These are phyloP conservation scores for Baronia brevicornis DNA, from an alignment of 2,888 invertebrate species.

Conservation along the genomic window DNA sequence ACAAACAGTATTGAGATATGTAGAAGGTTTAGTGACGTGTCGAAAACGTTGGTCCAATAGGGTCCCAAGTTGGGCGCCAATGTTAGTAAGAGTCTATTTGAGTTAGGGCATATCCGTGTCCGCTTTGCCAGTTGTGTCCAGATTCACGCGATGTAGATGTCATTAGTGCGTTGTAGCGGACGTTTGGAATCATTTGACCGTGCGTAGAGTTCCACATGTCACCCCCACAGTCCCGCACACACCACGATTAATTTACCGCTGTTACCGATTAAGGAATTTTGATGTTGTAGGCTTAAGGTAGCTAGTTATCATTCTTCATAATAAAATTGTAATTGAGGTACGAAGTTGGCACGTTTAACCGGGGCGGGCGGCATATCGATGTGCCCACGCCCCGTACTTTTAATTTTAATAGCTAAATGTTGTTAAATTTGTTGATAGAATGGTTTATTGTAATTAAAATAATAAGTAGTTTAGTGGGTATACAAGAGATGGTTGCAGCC, in stretches of 20 bases:
- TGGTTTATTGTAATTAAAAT: slow-evolving; percentile 66
- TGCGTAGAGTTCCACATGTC: slow-evolving; percentile 15
- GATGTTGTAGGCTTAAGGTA: slow-evolving; percentile 61
- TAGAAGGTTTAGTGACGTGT: not conserved
- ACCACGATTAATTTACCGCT: slow-evolving; percentile 29
- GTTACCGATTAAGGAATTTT: slow-evolving; percentile 44
- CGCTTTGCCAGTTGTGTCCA: slow-evolving; percentile 11
- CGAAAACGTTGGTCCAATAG: slow-evolving; percentile 5
- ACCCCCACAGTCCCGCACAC: slow-evolving; percentile 22
- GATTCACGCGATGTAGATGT: slow-evolving; percentile 5
- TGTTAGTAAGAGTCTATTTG: too few species aligned
- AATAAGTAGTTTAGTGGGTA: slow-evolving; percentile 59
- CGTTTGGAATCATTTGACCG: slow-evolving; percentile 11
- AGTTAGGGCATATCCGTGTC: too few species aligned
- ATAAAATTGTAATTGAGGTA: slow-evolving; percentile 18
- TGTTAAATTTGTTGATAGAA: slow-evolving; percentile 73
- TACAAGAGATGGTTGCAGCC: slow-evolving; percentile 52
- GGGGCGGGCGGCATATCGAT: slow-evolving; percentile 14
- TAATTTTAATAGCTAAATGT: slow-evolving; percentile 73
- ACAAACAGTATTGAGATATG: slow-evolving; percentile 8
- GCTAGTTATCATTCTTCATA: slow-evolving; percentile 51
- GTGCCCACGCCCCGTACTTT: slow-evolving; percentile 45
- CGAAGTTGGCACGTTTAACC: slow-evolving; percentile 19
- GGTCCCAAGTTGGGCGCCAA: slow-evolving; percentile 3
- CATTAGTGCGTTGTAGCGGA: slow-evolving; percentile 10